Evolutionary conservation across 2,113 vertebrate species (phyloP).

Genomic region (Silurus meridionalis): DNA sequence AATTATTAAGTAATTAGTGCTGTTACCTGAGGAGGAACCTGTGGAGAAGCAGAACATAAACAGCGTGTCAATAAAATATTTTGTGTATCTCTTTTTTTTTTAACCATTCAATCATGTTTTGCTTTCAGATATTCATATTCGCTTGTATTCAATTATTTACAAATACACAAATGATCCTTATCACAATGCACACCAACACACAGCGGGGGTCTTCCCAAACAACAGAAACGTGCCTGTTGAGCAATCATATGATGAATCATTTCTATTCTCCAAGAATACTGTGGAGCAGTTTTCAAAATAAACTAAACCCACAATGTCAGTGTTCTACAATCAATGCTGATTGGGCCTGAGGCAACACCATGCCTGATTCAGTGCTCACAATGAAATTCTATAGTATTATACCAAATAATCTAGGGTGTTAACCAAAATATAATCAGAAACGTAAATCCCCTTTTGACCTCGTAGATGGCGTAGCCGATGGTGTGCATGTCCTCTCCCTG

Average conservation of each 20-base stretch:
- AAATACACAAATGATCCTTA: background rate
- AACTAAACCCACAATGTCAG: background rate
- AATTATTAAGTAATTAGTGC: background rate
- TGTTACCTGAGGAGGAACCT: constrained; percentile 74
- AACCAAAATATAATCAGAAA: background rate
- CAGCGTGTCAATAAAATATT: background rate
- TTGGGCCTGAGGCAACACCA: background rate
- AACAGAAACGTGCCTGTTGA: background rate
- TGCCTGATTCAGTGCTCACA: background rate
- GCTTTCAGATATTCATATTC: background rate
- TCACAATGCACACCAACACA: background rate
- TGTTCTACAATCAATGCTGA: background rate
- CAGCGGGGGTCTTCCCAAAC: background rate
- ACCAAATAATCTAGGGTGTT: too few species aligned
- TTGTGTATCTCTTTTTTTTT: too few species aligned
- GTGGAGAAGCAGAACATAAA: constrained; percentile 24
- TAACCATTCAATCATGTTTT: background rate
- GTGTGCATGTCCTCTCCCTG: constrained; percentile 94
- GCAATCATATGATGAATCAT: background rate
- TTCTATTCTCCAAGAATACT: background rate
- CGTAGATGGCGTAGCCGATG: constrained; percentile 91
- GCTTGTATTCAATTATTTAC: background rate
- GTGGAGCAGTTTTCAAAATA: background rate
- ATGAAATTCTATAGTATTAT: background rate
- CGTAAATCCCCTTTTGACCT: constrained; percentile 68